Evolutionary conservation across 2,888 invertebrate species (phyloP), one percentile per base, ranked within the genome.

Genomic region (Acanthosoma haemorrhoidale): DNA sequence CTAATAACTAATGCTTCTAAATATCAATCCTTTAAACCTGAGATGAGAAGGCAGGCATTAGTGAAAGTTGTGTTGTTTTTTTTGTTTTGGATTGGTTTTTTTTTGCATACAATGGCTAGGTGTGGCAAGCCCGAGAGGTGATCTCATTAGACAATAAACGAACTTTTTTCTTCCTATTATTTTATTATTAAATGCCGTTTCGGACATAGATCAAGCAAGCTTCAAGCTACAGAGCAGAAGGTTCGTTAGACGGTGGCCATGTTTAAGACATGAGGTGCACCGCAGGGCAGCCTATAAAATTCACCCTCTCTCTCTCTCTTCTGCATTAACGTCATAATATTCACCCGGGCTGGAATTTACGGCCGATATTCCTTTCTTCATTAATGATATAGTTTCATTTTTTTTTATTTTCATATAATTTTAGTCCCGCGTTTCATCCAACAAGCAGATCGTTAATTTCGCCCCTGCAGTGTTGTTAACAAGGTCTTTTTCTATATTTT

Each of bases 261-360:
- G 51, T 51, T 25, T 51, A 13, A 51, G 6, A 25, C 51, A 51
- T 51, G 51, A 51, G 51, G n/a, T n/a, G n/a, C n/a, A n/a, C n/a
- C n/a, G n/a, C n/a, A n/a, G n/a, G n/a, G 13, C 13, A 13, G 4
- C 51, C 51, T 25, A 51, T 51, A 51, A 51, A 51, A 51, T 51
- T 51, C 51, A 51, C 29, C n/a, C 51, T 25, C 9, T 25, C 29
- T 51, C 51, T 25, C 29, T 25, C 51, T 25, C 9, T 25, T 51
- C 29, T 25, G 29, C 51, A 51, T 51, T 51, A 51, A 25, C 51
- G 51, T 51, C 51, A n/a, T 51, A 51, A 51, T 51, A 51, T 51
- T 25, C 51, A 21, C 25, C 4, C 2, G 18, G 51, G 51, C 51
- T 2, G 4, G n/a, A 25, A 51, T 25, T 51, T 51, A 25, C 25